phyloP scores from a whole-genome alignment of 2,888 invertebrate species.

The Prenolepis imparis region DNA sequence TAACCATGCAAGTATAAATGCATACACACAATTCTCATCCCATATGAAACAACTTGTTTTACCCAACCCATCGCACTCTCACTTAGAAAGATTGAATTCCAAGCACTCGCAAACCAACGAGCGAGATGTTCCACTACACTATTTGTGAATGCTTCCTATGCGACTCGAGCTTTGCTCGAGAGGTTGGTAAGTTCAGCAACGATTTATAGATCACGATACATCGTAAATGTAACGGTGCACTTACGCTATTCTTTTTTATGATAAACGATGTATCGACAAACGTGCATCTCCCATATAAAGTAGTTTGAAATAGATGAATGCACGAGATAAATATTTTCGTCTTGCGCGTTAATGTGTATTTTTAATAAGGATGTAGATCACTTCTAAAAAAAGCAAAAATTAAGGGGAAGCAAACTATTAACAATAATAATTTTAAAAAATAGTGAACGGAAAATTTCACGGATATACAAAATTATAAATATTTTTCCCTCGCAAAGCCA shows the following conservation, averaged over 20 bases:
- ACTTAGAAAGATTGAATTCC: conserved; percentile 74
- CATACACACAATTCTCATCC: conserved; percentile 30
- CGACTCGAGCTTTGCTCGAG: conserved; percentile 47
- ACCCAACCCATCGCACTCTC: conserved; percentile 51
- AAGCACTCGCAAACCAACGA: conserved; percentile 37
- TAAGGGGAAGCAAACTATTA: not conserved
- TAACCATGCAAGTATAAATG: not conserved
- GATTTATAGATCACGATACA: conserved; percentile 65
- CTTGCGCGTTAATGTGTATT: not conserved
- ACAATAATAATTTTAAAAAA: not conserved
- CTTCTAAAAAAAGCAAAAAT: not conserved
- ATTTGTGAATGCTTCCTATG: conserved; percentile 54
- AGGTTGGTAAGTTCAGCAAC: conserved; percentile 61
- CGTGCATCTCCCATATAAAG: not conserved
- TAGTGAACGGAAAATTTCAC: not conserved
- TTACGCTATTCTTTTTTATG: conserved; percentile 50
- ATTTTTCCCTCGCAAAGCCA: not conserved
- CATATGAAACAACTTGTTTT: conserved; percentile 62
- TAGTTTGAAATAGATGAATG: not conserved
- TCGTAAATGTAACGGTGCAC: conserved; percentile 50
- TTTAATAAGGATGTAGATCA: not conserved
- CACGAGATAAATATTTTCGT: conserved; percentile 11
- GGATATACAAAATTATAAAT: not conserved
- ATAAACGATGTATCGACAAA: conserved; percentile 17
- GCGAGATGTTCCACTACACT: conserved; percentile 51